Conservation (phyloP, 2,797 vertebrate species). For the Zalophus californianus region DNA sequence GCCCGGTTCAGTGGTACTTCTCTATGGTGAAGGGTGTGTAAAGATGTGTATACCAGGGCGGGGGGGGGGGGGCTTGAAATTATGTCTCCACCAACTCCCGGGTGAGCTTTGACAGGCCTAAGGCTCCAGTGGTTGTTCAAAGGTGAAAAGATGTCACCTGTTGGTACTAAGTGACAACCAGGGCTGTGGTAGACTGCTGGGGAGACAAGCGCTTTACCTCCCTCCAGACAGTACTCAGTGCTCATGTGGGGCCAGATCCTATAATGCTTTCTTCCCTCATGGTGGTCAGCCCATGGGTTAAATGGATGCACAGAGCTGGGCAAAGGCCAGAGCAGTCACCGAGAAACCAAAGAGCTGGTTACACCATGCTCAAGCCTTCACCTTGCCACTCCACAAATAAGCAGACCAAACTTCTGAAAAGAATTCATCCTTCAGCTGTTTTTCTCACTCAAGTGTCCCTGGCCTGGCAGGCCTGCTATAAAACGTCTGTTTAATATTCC, state of each 20-base stretch:
- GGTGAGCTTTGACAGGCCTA: not conserved
- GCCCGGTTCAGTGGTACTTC: not conserved
- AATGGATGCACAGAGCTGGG: rapidly evolving
- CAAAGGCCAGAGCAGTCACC: not conserved
- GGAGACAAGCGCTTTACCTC: not conserved
- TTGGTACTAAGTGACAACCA: not conserved
- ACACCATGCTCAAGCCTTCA: rapidly evolving
- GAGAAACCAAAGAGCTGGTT: not conserved
- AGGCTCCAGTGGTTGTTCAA: not conserved
- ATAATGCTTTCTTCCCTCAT: rapidly evolving
- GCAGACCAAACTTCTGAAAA: not conserved
- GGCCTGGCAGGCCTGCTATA: not conserved
- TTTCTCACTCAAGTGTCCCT: not conserved
- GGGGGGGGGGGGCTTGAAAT: not conserved
- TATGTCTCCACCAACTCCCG: rapidly evolving
- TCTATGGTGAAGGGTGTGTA: rapidly evolving
- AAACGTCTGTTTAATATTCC: not conserved
- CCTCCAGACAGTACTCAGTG: rapidly evolving
- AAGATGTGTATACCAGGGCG: rapidly evolving
- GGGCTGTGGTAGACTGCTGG: not conserved
- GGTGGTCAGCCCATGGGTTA: not conserved
- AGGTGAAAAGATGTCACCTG: not conserved
- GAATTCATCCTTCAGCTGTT: not conserved
- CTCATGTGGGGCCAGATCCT: rapidly evolving
- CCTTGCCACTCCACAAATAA: rapidly evolving